Percentiles rank a stretch among this genome's conserved stretches.
These are phyloP conservation scores for Himalopsyche phryganea DNA, from an alignment of 1,140 invertebrate species.

Conservation along the genomic window DNA sequence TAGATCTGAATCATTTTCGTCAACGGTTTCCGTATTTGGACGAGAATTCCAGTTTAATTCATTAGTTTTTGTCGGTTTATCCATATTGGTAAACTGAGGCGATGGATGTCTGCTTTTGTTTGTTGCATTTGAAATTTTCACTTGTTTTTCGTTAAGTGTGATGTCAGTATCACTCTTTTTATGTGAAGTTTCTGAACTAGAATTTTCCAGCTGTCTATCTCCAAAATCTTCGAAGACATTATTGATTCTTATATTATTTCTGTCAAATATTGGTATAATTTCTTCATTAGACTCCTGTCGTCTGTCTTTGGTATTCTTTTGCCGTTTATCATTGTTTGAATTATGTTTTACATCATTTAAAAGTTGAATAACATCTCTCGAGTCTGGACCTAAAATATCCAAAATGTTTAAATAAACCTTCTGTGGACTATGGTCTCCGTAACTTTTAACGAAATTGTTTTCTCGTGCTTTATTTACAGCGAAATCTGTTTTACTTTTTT, in stretches of 20 bases:
- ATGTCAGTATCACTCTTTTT: neutral
- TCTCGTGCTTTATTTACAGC: too few relatives aligned
- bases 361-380: conserved; percentile 28
- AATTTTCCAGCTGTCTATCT: conserved; percentile 4
- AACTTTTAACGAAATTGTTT: too few relatives aligned
- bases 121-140: neutral
- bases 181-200: neutral
- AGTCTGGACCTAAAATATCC: conserved; percentile 31
- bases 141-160: neutral
- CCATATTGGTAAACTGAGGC: neutral
- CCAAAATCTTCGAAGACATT: neutral
- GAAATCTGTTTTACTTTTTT: too few relatives aligned
- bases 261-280: conserved; percentile 23
- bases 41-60: neutral
- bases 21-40: conserved; percentile 9
- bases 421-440: too few relatives aligned
- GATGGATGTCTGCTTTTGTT: neutral
- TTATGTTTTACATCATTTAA: conserved; percentile 30
- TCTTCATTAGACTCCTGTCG: conserved; percentile 8
- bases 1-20: conserved; percentile 4
- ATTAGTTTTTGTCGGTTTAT: neutral
- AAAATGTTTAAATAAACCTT: conserved; percentile 29
- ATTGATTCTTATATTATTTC: neutral
- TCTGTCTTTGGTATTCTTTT: conserved; percentile 10
- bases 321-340: conserved; percentile 15